Conservation (phyloP, 2,888 invertebrate genomes). For the Omphaloscelis lunosa region DNA sequence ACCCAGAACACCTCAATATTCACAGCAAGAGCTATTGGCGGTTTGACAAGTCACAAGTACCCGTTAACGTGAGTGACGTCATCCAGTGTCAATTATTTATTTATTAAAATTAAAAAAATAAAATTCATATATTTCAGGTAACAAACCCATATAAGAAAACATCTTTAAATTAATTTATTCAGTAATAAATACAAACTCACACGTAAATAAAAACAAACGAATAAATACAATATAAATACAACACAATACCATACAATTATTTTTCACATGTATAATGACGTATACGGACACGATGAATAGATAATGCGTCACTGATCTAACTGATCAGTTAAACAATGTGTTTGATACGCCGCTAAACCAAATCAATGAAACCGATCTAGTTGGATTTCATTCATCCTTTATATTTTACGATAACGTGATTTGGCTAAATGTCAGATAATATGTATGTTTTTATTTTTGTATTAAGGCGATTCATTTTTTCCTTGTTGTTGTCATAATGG, state of each 20-base stretch:
- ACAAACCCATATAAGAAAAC: too few species aligned
- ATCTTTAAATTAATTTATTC: too few species aligned
- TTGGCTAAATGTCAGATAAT: constrained; percentile 8
- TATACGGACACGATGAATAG: constrained; percentile 18
- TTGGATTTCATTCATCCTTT: constrained; percentile 22
- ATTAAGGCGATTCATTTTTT: constrained; percentile 13
- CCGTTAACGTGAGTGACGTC: constrained; percentile 22
- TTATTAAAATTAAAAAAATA: too few species aligned
- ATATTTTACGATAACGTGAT: constrained; percentile 2
- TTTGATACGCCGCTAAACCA: not conserved
- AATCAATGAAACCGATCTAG: not conserved
- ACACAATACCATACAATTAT: too few species aligned
- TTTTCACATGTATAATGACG: constrained; percentile 4
- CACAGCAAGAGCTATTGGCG: not conserved
- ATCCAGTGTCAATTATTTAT: constrained; percentile 25
- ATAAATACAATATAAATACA: too few species aligned
- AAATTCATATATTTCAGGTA: too few species aligned
- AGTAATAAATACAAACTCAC: too few species aligned
- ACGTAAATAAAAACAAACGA: too few species aligned
- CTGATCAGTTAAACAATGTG: constrained; percentile 12
- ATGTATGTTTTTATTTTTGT: constrained; percentile 2
- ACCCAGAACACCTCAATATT: not conserved
- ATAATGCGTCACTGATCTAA: constrained; percentile 31
- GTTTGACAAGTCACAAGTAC: constrained; percentile 31
- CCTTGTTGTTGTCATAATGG: constrained; percentile 34